Conservation (phyloP, 2,797 vertebrate genomes). For the Todus mexicanus region DNA sequence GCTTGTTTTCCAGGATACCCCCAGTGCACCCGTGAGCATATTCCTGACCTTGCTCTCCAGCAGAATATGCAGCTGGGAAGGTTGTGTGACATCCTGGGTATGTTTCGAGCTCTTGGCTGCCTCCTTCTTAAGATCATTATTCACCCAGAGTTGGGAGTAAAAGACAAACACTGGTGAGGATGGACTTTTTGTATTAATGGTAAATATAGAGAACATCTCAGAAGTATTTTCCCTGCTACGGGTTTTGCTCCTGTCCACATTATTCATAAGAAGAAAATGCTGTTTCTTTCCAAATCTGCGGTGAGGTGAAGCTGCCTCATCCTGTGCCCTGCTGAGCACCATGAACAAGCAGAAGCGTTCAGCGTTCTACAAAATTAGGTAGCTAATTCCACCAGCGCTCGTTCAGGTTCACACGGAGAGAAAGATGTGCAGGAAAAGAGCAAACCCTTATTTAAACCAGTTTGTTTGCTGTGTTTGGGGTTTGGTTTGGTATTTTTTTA, state of each 20-base stretch:
- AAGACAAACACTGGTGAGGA: neutral
- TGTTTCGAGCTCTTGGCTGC: neutral
- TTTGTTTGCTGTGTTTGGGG: neutral
- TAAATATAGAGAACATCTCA: neutral
- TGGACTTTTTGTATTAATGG: neutral
- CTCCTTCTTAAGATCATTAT: neutral
- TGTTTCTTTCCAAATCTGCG: neutral
- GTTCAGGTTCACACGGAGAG: neutral
- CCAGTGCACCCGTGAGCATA: slow-evolving; percentile 67
- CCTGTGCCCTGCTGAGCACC: slow-evolving; percentile 18
- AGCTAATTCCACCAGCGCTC: neutral
- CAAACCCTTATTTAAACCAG: slow-evolving; percentile 24
- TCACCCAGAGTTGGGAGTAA: neutral
- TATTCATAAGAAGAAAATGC: neutral
- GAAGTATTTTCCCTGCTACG: neutral
- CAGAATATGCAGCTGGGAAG: slow-evolving; percentile 88
- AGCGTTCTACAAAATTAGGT: neutral
- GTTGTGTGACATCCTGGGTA: slow-evolving; percentile 86
- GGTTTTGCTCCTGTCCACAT: neutral
- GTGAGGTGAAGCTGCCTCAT: neutral
- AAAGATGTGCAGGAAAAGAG: neutral
- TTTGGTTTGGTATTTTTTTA: neutral
- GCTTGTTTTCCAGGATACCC: slow-evolving; percentile 80
- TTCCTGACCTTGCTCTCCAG: slow-evolving; percentile 73
- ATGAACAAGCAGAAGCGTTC: neutral